These are phyloP conservation scores for Lutraria rhynchaena DNA, from an alignment of 1,140 invertebrate species.

Conservation along the genomic window DNA sequence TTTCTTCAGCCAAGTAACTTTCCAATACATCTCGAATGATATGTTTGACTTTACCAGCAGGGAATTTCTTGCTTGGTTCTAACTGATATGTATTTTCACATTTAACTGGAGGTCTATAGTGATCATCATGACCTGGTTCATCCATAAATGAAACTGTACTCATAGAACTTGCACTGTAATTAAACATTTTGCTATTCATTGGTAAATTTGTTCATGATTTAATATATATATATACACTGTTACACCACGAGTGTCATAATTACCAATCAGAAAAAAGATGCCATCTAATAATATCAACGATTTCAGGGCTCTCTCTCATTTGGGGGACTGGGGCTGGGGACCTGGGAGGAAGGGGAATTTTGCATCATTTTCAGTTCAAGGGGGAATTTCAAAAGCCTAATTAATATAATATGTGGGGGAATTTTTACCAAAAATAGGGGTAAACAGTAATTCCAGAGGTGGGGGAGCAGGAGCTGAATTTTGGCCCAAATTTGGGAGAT, in stretches of 20 bases:
- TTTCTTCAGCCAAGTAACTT: slow-evolving; percentile 79
- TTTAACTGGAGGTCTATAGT: slow-evolving; percentile 69
- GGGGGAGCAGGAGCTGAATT: too few relatives aligned
- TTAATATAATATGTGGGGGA: too few relatives aligned
- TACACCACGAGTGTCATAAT: not conserved
- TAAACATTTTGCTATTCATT: not conserved
- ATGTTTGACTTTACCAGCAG: slow-evolving; percentile 70
- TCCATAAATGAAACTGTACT: slow-evolving; percentile 80
- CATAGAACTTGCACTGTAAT: slow-evolving; percentile 69
- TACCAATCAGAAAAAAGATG: too few relatives aligned
- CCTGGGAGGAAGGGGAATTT: too few relatives aligned
- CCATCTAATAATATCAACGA: too few relatives aligned
- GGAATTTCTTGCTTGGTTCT: slow-evolving; percentile 74
- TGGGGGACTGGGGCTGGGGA: too few relatives aligned
- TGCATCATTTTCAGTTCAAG: too few relatives aligned
- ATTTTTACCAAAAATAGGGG: too few relatives aligned
- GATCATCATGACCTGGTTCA: slow-evolving; percentile 75
- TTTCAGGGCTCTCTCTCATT: too few relatives aligned
- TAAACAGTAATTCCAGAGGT: too few relatives aligned
- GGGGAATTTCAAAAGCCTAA: too few relatives aligned
- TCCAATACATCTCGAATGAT: slow-evolving; percentile 80
- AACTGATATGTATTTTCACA: slow-evolving; percentile 81
- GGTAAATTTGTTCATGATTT: not conserved
- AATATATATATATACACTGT: not conserved
- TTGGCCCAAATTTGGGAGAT: too few relatives aligned